Base-by-base conservation (phyloP, 2,113 vertebrate genomes). In the Erythrolamprus reginae region DNA sequence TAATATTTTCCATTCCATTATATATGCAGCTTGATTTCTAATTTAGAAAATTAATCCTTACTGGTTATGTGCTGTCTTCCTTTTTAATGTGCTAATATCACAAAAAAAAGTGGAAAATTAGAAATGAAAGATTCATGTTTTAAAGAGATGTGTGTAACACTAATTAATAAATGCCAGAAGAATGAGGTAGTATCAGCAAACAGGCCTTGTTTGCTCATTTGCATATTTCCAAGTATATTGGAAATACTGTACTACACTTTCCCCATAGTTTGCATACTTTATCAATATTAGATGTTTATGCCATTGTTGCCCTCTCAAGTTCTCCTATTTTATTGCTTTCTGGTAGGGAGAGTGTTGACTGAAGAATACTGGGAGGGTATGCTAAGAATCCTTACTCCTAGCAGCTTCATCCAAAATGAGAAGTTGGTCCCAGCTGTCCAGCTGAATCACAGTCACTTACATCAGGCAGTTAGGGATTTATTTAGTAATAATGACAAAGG, bases 151-250 rank as follows among this genome's bases (percentile, higher is more conserved):
- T 15, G 15, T 90, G 91, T 88, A 21, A 91, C 88, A 50, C 47
- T 91, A 92, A 92, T 90, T 96, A 94, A 83, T 92, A 92, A 95
- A 94, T 93, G 84, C 10, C 58, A 93, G 21, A n/a, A 87, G 1
- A 45, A 94, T 94, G 87, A 94, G 12, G 56, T 89, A 94, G 93
- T 90, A 28, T 0, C 0, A 52, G 4, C 33, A 93, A 94, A 70
- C 21, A 89, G 10, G 45, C 10, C 53, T 92, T 21, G 58, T 10
- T 2, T 0, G 45, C 94, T 95, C 92, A 82, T 94, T 92, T 94
- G n/a, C 42, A 77, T 90, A n/a, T n/a, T n/a, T n/a, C n/a, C 58
- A 89, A 89, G 19, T 91, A 86, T 92, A 94, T 65, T 92, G 42
- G 85, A 89, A 83, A 82, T 10, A 77, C 24, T 38, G 77, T 10